Evolutionary conservation across 2,797 vertebrate species (phyloP), one percentile per base, ranked within the genome.

Genomic region (Astyanax mexicanus): DNA sequence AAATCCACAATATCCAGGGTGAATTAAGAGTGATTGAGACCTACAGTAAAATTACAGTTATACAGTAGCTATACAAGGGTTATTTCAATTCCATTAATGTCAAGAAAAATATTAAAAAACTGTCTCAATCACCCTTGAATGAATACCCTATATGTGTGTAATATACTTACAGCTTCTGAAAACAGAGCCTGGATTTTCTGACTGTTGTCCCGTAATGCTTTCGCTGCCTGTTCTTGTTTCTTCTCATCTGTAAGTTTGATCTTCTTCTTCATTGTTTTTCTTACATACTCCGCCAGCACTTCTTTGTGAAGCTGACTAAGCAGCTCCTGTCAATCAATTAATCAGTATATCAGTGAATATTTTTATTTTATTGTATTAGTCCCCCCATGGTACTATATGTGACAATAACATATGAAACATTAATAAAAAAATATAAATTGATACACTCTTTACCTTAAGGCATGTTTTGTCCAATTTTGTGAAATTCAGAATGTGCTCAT

Each of bases 271-370:
- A 98, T 87, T 75, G 98, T 93, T 80, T 92, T 91, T 23, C 5
- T 72, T 0, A 97, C 91, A 35, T 97, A 96, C 27, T 96, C 93
- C 0, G 80, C 90, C 11, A 95, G 87, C 85, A 98, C 87, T 27
- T 90, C 89, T 74, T 88, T 3, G 0, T 98, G 92, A 13, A 98
- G 80, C 3, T 60, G 88, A 51, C 88, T 81, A 3, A 96, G 1
- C 5, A 97, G 86, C 75, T 90, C 92, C 98, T 99, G 81, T 80
- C 21, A 78, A 51, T 19, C 4, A 61, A 72, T 13, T 65, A 38
- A 68, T 57, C 13, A 80, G 44, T 27, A 57, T 69, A 69, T 51
- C 5, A 83, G 68, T 40, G 0, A 61, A 3, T 1, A 42, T 13
- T 40, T 17, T 6, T 47, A 15, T 29, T 47, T 58, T 9, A 27